Evolutionary conservation across 2,888 invertebrate species (phyloP), one percentile per base, ranked within the genome.

Genomic region (Drosophila borborema): DNA sequence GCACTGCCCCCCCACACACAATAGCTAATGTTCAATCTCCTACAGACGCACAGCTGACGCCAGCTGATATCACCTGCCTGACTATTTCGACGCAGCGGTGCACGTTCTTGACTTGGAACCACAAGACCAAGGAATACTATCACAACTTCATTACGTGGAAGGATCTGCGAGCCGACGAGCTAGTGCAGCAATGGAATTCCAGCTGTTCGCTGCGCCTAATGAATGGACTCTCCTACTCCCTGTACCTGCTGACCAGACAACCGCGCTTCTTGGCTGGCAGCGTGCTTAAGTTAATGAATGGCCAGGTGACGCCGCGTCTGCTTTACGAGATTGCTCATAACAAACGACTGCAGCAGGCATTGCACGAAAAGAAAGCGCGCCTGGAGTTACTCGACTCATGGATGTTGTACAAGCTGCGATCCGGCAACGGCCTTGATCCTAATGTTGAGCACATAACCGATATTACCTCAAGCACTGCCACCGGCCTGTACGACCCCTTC

Each of bases 401-500:
- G 98, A 94, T 99, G 56, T 91, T 99, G 62, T 96, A 98, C 94
- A 97, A 96, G 94, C 94, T 98, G 60, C 96, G 91, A 16, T 91
- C 91, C 10, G 93, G 93, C 9, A 87, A 89, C 54, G 82, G 85
- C 1, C 20, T 67, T 2, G 72, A 89, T 46, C 62, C 81, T 5
- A 68, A 82, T 62, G 84, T 91, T 3, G 91, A 92, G 41, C 97
- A 97, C 92, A 95, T 97, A 66, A 97, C 97, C 0, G 99, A 99
- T 91, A 95, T 96, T n/a, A 97, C 98, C 0, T 97, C 96, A 81
- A 98, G 98, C 1, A 97, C 98, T 41, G 96, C 97, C 2, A 98
- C 99, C 0, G 99, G 98, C 2, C 94, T 99, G 86, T 99, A 95
- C 92, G 99, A 99, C 93, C 98, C 99, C 0, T 99, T 98, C 92